Evolutionary conservation across 2,113 vertebrate genomes (phyloP), one percentile per base, ranked within the genome.

Genomic region (Megatriorchis doriae): DNA sequence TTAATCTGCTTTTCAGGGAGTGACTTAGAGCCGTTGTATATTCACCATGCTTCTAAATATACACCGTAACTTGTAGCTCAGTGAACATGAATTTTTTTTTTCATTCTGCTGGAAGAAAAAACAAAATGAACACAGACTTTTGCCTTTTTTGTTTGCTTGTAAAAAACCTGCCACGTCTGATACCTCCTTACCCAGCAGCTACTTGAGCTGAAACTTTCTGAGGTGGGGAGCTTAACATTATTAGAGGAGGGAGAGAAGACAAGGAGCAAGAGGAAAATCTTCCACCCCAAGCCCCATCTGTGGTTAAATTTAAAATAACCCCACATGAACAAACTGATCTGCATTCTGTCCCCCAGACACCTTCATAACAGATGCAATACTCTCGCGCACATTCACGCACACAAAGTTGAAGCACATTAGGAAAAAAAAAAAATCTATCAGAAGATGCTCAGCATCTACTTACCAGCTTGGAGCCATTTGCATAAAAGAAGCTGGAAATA

Each of bases 1-100:
- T 94, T 93, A 96, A 94, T 86, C 88, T 93, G 86, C 83, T 95
- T 97, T 90, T 88, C 6, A 32, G 67, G 59, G 62, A 91, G 81
- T 72, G 59, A 58, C 86, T 95, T 87, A 88, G 81, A 95, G 63
- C n/a, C n/a, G 63, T 45, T 45, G 34, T 67, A 61, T 52, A 67
- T 82, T 86, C 93, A 94, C 70, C 56, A 21, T 6, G 13, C 53
- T 82, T 88, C 91, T 91, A 90, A 95, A 95, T 91, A 73, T 85
- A 67, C 0, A 0, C 50, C 5, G 10, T 47, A 77, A 94, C 67
- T 88, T 83, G 62, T 88, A 88, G 66, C 66, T 93, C 84, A 43
- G 50, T 14, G 42, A 93, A 70, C 16, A 19, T 12, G 40, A 43
- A 19, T 42, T 68, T 43, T 32, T 38, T 32, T 34, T 47, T 59